phyloP scores from a whole-genome alignment of 2,797 vertebrate species.

The Xenopus petersii region DNA sequence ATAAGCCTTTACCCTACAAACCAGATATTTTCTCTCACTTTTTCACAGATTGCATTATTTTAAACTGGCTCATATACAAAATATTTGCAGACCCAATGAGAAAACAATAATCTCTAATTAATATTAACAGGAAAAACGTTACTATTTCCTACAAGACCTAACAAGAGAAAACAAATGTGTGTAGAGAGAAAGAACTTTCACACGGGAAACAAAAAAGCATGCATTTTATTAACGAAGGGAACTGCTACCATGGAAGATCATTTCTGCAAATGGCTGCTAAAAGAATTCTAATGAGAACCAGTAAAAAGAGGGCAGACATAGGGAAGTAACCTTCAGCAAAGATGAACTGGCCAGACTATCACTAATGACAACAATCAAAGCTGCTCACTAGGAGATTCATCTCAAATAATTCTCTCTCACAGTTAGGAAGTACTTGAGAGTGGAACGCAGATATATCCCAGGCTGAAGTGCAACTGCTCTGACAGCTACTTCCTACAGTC shows the following conservation, averaged over 20 bases:
- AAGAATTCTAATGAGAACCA: background rate
- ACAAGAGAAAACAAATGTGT: background rate
- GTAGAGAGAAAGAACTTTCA: conserved; percentile 12
- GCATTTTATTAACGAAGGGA: background rate
- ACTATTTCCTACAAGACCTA: background rate
- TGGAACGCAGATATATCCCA: background rate
- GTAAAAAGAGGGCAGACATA: background rate
- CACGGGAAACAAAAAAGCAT: conserved; percentile 17
- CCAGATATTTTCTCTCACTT: no score
- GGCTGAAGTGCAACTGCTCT: background rate
- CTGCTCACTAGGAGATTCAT: background rate
- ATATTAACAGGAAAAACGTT: no score
- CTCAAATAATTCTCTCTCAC: background rate
- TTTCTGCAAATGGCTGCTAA: background rate
- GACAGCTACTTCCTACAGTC: background rate
- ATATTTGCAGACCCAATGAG: no score
- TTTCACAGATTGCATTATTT: no score
- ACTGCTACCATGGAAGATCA: background rate
- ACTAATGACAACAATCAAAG: background rate
- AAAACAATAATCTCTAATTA: no score
- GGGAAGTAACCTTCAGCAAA: background rate
- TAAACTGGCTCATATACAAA: no score
- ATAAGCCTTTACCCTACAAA: no score
- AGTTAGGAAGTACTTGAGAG: background rate
- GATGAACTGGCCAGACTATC: background rate